Percentiles rank a stretch among this genome's conserved stretches.
phyloP scores from a whole-genome alignment of 2,797 vertebrate genomes.

The Adrianichthys oophorus region DNA sequence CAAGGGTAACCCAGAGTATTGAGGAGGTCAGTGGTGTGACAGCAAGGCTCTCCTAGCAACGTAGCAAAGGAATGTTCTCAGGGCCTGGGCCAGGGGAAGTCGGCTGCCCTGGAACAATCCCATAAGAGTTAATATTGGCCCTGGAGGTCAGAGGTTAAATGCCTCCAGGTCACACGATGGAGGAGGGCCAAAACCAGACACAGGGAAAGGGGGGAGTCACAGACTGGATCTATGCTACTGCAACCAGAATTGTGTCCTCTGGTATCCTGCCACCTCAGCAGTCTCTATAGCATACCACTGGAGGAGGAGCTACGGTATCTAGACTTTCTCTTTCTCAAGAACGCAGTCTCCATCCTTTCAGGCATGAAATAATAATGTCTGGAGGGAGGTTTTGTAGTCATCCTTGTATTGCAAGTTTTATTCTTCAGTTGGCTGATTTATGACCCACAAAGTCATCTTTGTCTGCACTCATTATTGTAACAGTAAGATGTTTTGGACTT shows the following conservation, averaged over 20 bases:
- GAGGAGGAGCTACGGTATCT: constrained; percentile 4
- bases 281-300: constrained; percentile 8
- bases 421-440: too few relatives aligned
- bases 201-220: constrained; percentile 12
- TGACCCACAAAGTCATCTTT: too few relatives aligned
- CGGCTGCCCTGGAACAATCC: constrained; percentile 78
- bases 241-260: constrained; percentile 13
- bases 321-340: constrained; percentile 5
- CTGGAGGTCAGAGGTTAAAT: constrained; percentile 82
- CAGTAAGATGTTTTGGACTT: too few relatives aligned
- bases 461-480: too few relatives aligned
- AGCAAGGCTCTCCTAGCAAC: constrained; percentile 77
- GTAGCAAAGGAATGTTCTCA: constrained; percentile 82
- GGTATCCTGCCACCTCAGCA: constrained; percentile 26
- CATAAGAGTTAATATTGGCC: constrained; percentile 85
- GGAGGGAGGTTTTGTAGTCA: not conserved
- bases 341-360: not conserved
- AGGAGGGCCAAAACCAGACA: constrained; percentile 74
- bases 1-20: constrained; percentile 80
- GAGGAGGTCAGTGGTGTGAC: constrained; percentile 79
- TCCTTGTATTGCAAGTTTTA: not conserved
- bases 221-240: constrained; percentile 11
- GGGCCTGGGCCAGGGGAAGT: constrained; percentile 78
- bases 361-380: constrained; percentile 2
- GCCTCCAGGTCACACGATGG: constrained; percentile 77